phyloP scores from a whole-genome alignment of 2,888 invertebrate species.

The Andrena fulva region DNA sequence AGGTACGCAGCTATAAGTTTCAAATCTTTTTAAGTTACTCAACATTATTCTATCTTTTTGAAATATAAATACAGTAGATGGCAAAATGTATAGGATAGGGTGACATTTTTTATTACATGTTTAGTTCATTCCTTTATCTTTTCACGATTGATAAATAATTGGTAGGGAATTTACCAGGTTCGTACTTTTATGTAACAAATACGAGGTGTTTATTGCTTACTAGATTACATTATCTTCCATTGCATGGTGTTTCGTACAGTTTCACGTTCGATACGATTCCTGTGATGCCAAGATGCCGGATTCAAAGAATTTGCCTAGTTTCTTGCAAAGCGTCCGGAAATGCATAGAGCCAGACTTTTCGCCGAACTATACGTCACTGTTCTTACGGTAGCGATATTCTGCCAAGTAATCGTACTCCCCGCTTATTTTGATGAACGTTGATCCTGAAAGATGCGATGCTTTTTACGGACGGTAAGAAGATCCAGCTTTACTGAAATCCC shows the following conservation, averaged over 20 bases:
- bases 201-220: too few species aligned
- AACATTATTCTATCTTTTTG: too few species aligned
- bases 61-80: too few species aligned
- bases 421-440: constrained; percentile 44
- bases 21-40: too few species aligned
- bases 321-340: background rate
- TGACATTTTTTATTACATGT: too few species aligned
- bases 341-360: constrained; percentile 34
- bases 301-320: background rate
- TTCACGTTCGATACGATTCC: background rate
- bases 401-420: constrained; percentile 54
- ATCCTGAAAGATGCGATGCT: constrained; percentile 55
- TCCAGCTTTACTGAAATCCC: constrained; percentile 39
- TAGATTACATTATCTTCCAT: too few species aligned
- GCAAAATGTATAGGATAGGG: too few species aligned
- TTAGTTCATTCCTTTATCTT: too few species aligned
- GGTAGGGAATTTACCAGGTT: too few species aligned
- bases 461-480: constrained; percentile 32
- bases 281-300: background rate
- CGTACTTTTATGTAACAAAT: too few species aligned
- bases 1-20: too few species aligned
- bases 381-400: constrained; percentile 38
- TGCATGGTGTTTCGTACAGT: background rate
- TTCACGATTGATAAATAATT: too few species aligned
- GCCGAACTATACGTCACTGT: constrained; percentile 34